phyloP scores from a whole-genome alignment of 1,140 invertebrate species.

The Drosophila quadrilineata region DNA sequence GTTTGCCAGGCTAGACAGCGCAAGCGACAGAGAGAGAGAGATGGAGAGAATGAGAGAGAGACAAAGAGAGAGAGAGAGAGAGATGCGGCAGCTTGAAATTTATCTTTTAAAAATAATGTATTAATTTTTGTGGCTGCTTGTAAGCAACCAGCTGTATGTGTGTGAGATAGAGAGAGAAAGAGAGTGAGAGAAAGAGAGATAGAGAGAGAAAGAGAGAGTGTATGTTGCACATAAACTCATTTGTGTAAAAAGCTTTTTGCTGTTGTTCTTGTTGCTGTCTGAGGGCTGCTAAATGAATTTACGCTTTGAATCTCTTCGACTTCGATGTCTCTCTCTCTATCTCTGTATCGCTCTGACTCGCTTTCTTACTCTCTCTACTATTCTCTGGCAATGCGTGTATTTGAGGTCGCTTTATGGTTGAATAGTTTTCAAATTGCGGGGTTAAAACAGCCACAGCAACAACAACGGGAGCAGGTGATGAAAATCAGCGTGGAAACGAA shows the following conservation, averaged over 20 bases:
- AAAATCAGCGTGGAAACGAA: conserved; percentile 11
- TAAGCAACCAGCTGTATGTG: not conserved
- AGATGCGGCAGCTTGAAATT: conserved; percentile 66
- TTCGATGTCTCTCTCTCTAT: not conserved
- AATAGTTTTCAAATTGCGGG: conserved; percentile 65
- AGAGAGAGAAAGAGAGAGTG: conserved; percentile 9
- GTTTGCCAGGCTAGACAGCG: conserved; percentile 46
- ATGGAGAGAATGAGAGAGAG: not conserved
- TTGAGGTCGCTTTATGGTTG: conserved; percentile 67
- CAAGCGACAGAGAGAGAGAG: not conserved
- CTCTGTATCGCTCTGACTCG: no score
- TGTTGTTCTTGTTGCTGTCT: conserved; percentile 21
- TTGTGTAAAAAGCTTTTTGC: conserved; percentile 76
- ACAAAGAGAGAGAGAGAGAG: not conserved
- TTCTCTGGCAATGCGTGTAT: not conserved
- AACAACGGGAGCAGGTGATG: conserved; percentile 38
- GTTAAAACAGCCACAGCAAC: conserved; percentile 39
- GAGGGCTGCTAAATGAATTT: conserved; percentile 62
- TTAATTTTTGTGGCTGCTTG: conserved; percentile 69
- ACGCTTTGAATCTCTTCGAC: conserved; percentile 46
- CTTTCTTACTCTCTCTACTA: no score
- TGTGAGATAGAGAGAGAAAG: not conserved
- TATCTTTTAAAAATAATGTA: conserved; percentile 80
- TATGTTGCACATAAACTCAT: conserved; percentile 68
- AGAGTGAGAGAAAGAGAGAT: not conserved